These are phyloP conservation scores for Augochlorella aurata DNA, from an alignment of 2,888 invertebrate species.

Conservation along the genomic window DNA sequence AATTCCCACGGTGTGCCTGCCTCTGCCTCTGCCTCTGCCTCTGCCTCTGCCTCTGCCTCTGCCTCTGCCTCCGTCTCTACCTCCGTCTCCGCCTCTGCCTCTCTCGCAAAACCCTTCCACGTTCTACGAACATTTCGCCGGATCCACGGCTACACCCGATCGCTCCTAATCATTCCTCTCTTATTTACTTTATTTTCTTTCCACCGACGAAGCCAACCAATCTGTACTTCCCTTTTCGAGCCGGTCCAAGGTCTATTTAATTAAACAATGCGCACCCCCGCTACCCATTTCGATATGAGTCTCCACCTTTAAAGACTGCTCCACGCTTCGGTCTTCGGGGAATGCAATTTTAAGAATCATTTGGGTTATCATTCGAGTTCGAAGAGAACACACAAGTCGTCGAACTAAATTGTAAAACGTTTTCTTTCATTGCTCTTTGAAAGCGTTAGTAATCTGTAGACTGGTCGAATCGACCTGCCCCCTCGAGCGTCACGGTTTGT, in stretches of 20 bases:
- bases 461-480: background rate
- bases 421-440: too few species aligned
- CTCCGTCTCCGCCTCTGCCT: background rate
- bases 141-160: background rate
- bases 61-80: background rate
- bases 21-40: background rate
- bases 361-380: too few species aligned
- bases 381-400: too few species aligned
- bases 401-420: too few species aligned
- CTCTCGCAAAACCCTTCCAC: slow-evolving; percentile 6
- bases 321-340: background rate
- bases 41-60: background rate
- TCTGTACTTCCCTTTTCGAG: background rate
- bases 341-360: background rate
- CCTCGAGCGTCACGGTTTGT: background rate
- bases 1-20: slow-evolving; percentile 40
- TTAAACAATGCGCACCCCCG: background rate
- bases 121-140: background rate
- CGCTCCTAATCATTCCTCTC: slow-evolving; percentile 6
- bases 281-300: background rate
- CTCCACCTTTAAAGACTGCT: background rate
- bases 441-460: too few species aligned
- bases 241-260: background rate
- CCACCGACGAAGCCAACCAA: background rate
- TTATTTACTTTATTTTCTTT: slow-evolving; percentile 11